Conservation (phyloP, 1,140 invertebrate species). For the Paraescarpia echinospica region DNA sequence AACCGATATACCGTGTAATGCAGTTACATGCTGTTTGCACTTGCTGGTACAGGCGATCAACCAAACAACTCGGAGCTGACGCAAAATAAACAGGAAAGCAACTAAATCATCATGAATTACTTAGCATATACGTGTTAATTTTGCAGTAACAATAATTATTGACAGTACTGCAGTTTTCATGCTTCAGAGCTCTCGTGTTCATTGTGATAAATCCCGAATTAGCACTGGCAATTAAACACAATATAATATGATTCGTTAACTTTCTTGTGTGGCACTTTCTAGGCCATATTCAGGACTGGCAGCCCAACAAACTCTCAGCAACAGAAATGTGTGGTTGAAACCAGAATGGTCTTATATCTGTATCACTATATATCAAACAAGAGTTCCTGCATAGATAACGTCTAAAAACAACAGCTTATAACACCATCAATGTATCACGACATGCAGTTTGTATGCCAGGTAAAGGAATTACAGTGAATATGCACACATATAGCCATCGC, state of each 20-base stretch:
- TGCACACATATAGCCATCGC: background rate
- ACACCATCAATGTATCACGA: background rate
- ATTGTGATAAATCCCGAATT: background rate
- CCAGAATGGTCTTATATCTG: background rate
- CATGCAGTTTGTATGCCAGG: background rate
- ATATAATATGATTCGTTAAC: background rate
- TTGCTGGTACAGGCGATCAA: background rate
- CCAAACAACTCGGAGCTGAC: background rate
- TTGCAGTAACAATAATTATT: background rate
- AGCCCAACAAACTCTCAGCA: background rate
- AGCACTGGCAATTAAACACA: background rate
- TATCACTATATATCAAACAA: background rate
- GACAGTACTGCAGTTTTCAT: background rate
- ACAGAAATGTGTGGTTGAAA: background rate
- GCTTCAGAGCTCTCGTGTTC: background rate
- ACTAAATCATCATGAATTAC: background rate
- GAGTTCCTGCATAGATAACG: background rate
- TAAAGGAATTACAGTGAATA: background rate
- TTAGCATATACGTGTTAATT: background rate
- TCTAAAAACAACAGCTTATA: background rate
- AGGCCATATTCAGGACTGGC: background rate
- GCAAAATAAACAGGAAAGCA: background rate
- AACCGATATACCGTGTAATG: background rate
- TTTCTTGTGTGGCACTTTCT: background rate
- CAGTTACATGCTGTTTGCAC: background rate